phyloP scores from a whole-genome alignment of 2,113 vertebrate species.

The Enhydra lutris region DNA sequence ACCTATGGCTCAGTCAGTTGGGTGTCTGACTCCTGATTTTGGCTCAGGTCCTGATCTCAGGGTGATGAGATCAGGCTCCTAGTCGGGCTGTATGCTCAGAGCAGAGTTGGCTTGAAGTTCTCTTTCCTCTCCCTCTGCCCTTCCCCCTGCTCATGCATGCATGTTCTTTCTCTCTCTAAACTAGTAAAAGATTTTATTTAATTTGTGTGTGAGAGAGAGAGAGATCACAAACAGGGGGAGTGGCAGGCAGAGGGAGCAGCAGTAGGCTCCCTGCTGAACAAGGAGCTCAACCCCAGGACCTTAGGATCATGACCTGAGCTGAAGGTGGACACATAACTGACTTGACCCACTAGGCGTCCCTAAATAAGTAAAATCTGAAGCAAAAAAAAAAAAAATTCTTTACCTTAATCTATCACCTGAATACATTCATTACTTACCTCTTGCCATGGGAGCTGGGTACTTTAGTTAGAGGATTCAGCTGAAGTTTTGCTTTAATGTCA shows the following conservation, averaged over 20 bases:
- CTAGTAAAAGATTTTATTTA: no score
- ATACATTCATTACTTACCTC: constrained; percentile 60
- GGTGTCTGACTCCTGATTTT: neutral
- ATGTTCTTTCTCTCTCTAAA: no score
- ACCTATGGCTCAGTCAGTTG: neutral
- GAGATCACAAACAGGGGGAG: neutral
- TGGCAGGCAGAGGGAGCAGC: neutral
- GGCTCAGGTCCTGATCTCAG: neutral
- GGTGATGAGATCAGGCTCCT: neutral
- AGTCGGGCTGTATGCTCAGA: no score
- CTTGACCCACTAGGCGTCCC: neutral
- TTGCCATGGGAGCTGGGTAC: constrained; percentile 39
- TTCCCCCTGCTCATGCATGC: no score
- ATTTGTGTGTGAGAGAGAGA: neutral
- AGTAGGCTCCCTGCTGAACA: neutral
- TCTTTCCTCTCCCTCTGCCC: no score
- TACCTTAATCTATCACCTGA: neutral
- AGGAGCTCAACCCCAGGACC: neutral
- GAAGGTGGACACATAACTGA: neutral
- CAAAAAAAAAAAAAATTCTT: neutral
- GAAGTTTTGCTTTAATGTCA: constrained; percentile 56
- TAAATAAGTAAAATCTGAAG: neutral
- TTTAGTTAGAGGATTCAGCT: constrained; percentile 64
- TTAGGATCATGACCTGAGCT: neutral
- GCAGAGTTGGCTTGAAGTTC: no score